phyloP scores from a whole-genome alignment of 2,113 vertebrate genomes.

The Argyrosomus japonicus region DNA sequence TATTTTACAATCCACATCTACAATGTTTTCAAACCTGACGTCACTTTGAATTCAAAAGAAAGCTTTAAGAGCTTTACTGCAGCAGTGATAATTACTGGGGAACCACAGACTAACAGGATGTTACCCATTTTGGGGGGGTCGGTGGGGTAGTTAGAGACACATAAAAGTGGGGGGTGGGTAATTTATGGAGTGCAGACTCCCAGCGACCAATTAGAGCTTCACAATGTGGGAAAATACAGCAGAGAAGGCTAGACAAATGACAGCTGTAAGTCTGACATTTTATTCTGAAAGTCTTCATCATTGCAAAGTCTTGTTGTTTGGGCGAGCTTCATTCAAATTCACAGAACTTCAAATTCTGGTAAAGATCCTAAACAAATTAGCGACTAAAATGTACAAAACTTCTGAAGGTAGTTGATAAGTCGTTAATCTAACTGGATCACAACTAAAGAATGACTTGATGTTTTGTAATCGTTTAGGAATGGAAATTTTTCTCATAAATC shows the following conservation, averaged over 20 bases:
- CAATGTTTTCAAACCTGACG: not conserved
- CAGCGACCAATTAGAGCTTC: constrained; percentile 23
- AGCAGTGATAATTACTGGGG: constrained; percentile 34
- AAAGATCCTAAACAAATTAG: too few species aligned
- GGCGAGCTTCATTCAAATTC: not conserved
- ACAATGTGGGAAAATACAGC: constrained; percentile 7
- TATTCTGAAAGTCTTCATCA: constrained; percentile 11
- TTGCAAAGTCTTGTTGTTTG: not conserved
- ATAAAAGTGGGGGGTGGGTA: constrained; percentile 29
- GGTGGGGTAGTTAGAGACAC: not conserved
- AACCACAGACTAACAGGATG: constrained; percentile 28
- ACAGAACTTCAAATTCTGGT: not conserved
- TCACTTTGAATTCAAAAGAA: not conserved
- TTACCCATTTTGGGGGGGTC: not conserved
- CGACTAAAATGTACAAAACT: too few species aligned
- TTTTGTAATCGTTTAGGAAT: too few species aligned
- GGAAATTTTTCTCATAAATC: too few species aligned
- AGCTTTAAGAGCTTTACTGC: not conserved
- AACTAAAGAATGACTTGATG: too few species aligned
- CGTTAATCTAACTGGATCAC: too few species aligned
- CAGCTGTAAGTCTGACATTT: not conserved
- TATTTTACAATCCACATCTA: not conserved
- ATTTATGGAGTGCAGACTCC: constrained; percentile 4
- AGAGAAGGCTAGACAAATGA: not conserved
- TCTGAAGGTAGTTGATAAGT: too few species aligned